Conservation (phyloP, 2,888 invertebrate species). For the Aelia acuminata region DNA sequence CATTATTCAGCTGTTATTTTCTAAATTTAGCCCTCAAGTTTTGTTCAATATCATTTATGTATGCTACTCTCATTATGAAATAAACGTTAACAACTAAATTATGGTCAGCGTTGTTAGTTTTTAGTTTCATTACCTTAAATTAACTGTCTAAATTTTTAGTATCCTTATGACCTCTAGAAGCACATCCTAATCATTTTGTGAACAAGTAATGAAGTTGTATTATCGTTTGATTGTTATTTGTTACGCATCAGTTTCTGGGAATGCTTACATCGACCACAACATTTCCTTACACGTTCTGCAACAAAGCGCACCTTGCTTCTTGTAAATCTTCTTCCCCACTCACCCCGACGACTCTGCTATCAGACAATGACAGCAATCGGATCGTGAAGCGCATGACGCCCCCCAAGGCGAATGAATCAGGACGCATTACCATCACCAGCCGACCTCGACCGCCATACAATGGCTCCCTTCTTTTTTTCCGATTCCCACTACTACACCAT, state of each 20-base stretch:
- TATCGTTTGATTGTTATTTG: not conserved
- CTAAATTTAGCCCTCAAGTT: not conserved
- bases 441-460: not conserved
- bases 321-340: not conserved
- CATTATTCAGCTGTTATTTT: not conserved
- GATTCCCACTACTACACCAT: conserved; percentile 23
- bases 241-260: not conserved
- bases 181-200: no score
- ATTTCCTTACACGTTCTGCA: not conserved
- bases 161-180: no score
- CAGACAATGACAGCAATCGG: not conserved
- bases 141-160: no score
- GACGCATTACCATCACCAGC: not conserved
- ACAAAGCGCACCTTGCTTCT: not conserved
- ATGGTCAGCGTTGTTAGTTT: no score
- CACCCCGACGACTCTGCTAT: not conserved
- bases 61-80: no score
- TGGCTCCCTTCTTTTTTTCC: conserved; percentile 13
- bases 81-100: no score
- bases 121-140: no score
- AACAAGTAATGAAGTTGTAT: not conserved
- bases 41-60: no score
- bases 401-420: not conserved
- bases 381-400: not conserved
- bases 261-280: not conserved